Evolutionary conservation across 1,140 invertebrate genomes (phyloP).

Genomic region (Drosophila ercepeae): DNA sequence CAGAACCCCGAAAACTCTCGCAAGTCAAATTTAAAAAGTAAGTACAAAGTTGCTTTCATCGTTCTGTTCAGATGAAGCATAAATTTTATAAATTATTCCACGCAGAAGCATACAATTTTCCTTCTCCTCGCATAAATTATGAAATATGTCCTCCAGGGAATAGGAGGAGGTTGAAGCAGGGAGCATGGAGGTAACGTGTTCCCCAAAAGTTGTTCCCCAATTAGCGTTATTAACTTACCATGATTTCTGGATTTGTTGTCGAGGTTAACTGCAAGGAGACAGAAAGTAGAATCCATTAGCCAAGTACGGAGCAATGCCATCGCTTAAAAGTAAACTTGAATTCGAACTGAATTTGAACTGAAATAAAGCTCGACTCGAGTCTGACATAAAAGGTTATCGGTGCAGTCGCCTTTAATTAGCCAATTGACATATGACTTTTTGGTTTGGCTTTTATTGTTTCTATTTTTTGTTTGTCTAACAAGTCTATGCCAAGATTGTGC

Average conservation of each 20-base stretch:
- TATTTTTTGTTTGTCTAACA: slow-evolving; percentile 15
- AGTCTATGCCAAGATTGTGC: slow-evolving; percentile 19
- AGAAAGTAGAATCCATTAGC: slow-evolving; percentile 25
- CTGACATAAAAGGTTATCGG: slow-evolving; percentile 72
- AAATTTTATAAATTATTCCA: slow-evolving; percentile 34
- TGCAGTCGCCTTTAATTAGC: slow-evolving; percentile 62
- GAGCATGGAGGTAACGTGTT: slow-evolving; percentile 33
- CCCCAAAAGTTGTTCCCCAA: slow-evolving; percentile 60
- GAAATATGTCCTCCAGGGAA: slow-evolving; percentile 61
- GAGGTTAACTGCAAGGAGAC: slow-evolving; percentile 54
- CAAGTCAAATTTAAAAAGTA: slow-evolving; percentile 57
- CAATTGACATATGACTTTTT: slow-evolving; percentile 77
- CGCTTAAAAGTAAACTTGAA: slow-evolving; percentile 26
- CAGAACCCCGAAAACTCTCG: background rate
- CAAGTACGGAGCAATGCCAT: slow-evolving; percentile 11
- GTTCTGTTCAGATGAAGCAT: slow-evolving; percentile 8
- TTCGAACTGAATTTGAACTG: slow-evolving; percentile 4
- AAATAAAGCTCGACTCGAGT: slow-evolving; percentile 37
- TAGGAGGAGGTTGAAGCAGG: slow-evolving; percentile 37
- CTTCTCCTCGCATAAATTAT: slow-evolving; percentile 61
- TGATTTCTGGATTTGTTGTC: slow-evolving; percentile 56
- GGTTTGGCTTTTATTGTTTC: slow-evolving; percentile 24
- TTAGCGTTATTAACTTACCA: slow-evolving; percentile 72
- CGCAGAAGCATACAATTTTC: slow-evolving; percentile 35
- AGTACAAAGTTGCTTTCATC: slow-evolving; percentile 45